These are phyloP conservation scores for Drosophila putrida DNA, from an alignment of 2,888 invertebrate species.

Conservation along the genomic window DNA sequence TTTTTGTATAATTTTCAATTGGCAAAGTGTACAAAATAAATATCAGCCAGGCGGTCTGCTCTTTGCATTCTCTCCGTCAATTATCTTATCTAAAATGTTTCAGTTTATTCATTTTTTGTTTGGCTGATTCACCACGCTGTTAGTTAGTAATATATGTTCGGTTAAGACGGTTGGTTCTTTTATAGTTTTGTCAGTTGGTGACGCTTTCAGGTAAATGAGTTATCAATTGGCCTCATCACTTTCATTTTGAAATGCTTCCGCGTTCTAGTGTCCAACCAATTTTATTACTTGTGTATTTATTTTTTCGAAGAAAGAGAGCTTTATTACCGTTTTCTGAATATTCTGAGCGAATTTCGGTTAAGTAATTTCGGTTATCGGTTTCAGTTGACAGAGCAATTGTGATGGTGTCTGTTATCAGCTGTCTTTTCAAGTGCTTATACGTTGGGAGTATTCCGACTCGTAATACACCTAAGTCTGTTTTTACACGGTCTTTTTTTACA, in stretches of 20 bases:
- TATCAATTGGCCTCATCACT: slow-evolving; percentile 2
- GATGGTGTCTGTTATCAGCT: slow-evolving; percentile 4
- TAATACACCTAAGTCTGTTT: too few species aligned
- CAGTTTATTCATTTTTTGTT: not conserved
- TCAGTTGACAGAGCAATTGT: not conserved
- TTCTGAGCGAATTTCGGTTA: not conserved
- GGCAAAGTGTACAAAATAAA: not conserved
- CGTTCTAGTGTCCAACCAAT: not conserved
- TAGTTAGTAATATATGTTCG: slow-evolving; percentile 23
- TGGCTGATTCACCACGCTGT: slow-evolving; percentile 34
- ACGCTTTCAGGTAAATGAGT: slow-evolving; percentile 1
- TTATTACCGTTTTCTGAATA: not conserved
- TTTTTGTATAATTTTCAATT: not conserved
- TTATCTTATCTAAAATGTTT: slow-evolving; percentile 44
- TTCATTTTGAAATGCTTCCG: not conserved
- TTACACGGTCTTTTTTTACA: too few species aligned
- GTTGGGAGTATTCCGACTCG: not conserved
- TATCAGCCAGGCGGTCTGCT: slow-evolving; percentile 31
- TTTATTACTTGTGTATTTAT: not conserved
- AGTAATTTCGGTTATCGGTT: not conserved
- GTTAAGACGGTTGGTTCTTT: slow-evolving; percentile 22
- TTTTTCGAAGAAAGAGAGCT: not conserved
- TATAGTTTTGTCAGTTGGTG: not conserved
- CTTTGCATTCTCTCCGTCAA: slow-evolving; percentile 36
- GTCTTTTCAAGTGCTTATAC: not conserved